Evolutionary conservation across 1,140 invertebrate species (phyloP).

Genomic region (Atopsyche davidsoni): DNA sequence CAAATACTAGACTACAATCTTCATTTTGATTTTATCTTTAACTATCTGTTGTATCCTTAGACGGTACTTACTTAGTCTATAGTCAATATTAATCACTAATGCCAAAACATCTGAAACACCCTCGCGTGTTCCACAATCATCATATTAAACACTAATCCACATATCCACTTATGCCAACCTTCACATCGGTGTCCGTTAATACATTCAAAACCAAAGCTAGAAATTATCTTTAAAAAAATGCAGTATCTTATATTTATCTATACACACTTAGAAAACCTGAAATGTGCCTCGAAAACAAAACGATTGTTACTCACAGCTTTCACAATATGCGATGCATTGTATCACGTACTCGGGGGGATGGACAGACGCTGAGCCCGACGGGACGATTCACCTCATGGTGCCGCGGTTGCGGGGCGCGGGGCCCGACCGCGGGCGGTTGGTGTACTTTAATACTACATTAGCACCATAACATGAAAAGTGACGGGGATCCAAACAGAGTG

Average conservation of each 20-base stretch:
- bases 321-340: no score
- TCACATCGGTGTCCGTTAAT: background rate
- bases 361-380: no score
- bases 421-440: no score
- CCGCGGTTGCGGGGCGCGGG: no score
- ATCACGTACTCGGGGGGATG: no score
- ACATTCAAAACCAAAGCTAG: background rate
- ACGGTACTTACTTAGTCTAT: slow-evolving; percentile 14
- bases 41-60: slow-evolving; percentile 21
- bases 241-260: slow-evolving; percentile 7
- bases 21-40: slow-evolving; percentile 16
- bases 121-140: no score
- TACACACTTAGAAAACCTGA: background rate
- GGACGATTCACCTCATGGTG: no score
- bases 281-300: background rate
- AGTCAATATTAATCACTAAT: slow-evolving; percentile 24
- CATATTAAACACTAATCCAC: slow-evolving; percentile 17
- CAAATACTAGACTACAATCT: slow-evolving; percentile 27
- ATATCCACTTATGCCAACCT: background rate
- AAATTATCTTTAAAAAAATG: slow-evolving; percentile 14
- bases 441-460: no score
- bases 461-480: no score
- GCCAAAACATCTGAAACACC: no score
- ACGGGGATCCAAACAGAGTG: background rate
- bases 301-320: no score